These are phyloP conservation scores for Clarias fuscus DNA, from an alignment of 2,797 vertebrate species.

Conservation along the genomic window DNA sequence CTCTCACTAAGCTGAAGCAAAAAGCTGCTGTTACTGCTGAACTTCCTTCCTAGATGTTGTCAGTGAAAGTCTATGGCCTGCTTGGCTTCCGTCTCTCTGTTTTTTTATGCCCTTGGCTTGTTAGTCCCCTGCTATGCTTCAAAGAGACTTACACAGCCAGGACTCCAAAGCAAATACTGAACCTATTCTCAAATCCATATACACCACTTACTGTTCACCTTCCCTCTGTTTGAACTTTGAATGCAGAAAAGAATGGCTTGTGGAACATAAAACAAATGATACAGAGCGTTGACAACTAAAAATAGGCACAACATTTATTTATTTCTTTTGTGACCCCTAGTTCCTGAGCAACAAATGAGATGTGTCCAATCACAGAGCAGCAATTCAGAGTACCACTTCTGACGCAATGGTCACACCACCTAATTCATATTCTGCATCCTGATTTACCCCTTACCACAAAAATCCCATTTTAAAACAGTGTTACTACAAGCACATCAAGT, in stretches of 20 bases:
- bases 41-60: constrained; percentile 38
- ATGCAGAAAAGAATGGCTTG: constrained; percentile 50
- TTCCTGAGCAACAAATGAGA: constrained; percentile 28
- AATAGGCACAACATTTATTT: constrained; percentile 32
- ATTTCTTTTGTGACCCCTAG: constrained; percentile 30
- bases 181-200: constrained; percentile 35
- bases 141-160: constrained; percentile 51
- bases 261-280: constrained; percentile 52
- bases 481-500: background rate
- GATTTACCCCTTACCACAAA: background rate
- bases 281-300: constrained; percentile 29
- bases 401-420: background rate
- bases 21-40: constrained; percentile 39
- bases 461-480: background rate
- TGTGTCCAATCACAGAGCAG: constrained; percentile 5
- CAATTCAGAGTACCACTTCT: background rate
- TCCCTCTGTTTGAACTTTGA: constrained; percentile 49
- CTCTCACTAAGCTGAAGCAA: constrained; percentile 17
- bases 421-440: constrained; percentile 6
- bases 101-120: constrained; percentile 40
- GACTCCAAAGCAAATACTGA: constrained; percentile 51
- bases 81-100: constrained; percentile 33
- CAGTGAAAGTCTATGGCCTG: constrained; percentile 32
- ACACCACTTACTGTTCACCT: constrained; percentile 35
- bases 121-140: constrained; percentile 38